Conservation (phyloP, 2,113 vertebrate genomes). For the Syngnathoides biaculeatus region DNA sequence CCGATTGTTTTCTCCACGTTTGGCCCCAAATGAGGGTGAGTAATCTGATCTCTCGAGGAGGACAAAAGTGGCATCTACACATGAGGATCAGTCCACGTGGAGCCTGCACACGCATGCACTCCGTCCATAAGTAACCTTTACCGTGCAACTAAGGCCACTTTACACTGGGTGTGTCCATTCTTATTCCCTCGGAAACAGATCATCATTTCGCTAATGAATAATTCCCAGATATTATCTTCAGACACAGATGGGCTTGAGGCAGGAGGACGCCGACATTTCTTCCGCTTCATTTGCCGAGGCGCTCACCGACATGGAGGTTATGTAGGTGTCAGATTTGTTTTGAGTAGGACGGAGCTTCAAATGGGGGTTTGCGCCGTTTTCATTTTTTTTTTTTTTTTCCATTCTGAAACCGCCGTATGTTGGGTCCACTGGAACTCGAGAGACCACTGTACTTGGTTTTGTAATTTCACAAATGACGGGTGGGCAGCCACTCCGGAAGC, state of each 20-base stretch:
- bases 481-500: not conserved
- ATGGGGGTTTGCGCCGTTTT: too few species aligned
- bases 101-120: not conserved
- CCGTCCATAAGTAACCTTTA: not conserved
- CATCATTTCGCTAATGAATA: conserved; percentile 47
- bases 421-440: not conserved
- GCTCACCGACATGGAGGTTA: conserved; percentile 19
- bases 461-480: not conserved
- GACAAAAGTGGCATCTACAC: conserved; percentile 47
- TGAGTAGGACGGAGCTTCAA: too few species aligned
- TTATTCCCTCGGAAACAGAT: conserved; percentile 28
- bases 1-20: conserved; percentile 67
- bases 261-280: conserved; percentile 11
- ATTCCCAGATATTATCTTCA: conserved; percentile 29
- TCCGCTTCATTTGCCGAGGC: conserved; percentile 17
- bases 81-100: not conserved
- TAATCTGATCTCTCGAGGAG: conserved; percentile 62
- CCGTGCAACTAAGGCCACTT: not conserved
- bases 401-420: not conserved
- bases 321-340: conserved; percentile 13
- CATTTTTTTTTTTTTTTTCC: too few species aligned
- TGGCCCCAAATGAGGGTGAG: conserved; percentile 53
- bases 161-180: not conserved
- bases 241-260: conserved; percentile 15
- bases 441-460: not conserved